Conservation (phyloP, 2,797 vertebrate genomes). For the Betta splendens region DNA sequence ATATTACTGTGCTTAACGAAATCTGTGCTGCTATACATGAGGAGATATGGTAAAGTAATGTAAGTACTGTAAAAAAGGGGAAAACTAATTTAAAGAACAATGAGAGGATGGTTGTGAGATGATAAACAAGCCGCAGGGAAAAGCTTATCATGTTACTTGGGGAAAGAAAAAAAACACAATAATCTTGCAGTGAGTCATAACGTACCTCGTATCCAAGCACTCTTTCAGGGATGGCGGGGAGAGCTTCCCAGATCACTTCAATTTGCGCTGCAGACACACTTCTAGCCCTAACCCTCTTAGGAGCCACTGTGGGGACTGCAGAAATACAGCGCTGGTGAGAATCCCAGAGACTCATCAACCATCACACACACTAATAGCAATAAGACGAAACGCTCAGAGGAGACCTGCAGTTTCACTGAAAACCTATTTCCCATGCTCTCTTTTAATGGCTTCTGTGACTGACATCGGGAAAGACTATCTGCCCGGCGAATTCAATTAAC, state of each 20-base stretch:
- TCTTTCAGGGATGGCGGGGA: conserved; percentile 86
- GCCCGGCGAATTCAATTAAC: conserved; percentile 83
- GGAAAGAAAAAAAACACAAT: conserved; percentile 2
- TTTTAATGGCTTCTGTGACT: conserved; percentile 81
- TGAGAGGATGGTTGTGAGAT: conserved; percentile 6
- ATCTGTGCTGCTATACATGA: conserved; percentile 5
- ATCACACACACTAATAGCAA: conserved; percentile 66
- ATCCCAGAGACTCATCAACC: conserved; percentile 49
- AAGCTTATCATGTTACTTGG: conserved; percentile 30
- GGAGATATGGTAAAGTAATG: conserved; percentile 4
- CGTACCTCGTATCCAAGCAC: conserved; percentile 94
- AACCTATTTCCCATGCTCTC: conserved; percentile 69
- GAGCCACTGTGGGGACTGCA: conserved; percentile 88
- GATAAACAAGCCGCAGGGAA: conserved; percentile 26
- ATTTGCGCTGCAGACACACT: conserved; percentile 91
- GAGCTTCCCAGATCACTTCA: conserved; percentile 87
- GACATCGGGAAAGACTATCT: conserved; percentile 82
- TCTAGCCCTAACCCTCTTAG: conserved; percentile 82
- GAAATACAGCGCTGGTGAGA: conserved; percentile 63
- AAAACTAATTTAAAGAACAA: conserved; percentile 11
- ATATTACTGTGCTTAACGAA: conserved; percentile 31
- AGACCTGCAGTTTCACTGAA: conserved; percentile 72
- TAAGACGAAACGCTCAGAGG: conserved; percentile 64
- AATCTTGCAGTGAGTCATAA: conserved; percentile 20
- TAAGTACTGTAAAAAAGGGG: neutral